These are phyloP conservation scores for Caenorhabditis doughertyi DNA, from an alignment of 2,888 invertebrate genomes.

Conservation along the genomic window DNA sequence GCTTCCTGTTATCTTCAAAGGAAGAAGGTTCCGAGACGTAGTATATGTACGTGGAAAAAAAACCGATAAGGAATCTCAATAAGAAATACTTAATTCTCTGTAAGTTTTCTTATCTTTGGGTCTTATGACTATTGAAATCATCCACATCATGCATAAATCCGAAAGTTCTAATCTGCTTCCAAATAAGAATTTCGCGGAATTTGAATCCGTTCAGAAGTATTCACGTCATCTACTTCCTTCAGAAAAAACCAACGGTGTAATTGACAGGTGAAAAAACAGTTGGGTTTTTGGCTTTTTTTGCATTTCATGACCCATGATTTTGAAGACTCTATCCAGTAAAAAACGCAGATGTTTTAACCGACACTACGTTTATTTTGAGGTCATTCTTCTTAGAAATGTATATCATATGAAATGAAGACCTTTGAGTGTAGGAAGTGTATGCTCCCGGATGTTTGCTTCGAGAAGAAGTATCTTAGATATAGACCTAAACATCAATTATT, in stretches of 20 bases:
- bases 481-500: conserved; percentile 33
- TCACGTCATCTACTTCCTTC: conserved; percentile 24
- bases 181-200: not conserved
- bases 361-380: too few species aligned
- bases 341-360: too few species aligned
- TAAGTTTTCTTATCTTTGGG: not conserved
- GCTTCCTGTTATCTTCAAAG: too few species aligned
- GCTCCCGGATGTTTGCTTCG: conserved; percentile 43
- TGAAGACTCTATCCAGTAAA: not conserved
- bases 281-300: not conserved
- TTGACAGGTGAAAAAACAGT: conserved; percentile 19
- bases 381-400: too few species aligned
- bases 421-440: conserved; percentile 1
- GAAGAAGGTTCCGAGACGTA: too few species aligned
- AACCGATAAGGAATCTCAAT: too few species aligned
- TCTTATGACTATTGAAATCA: too few species aligned
- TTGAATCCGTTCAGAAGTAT: not conserved
- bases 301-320: not conserved
- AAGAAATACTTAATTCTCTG: too few species aligned
- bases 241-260: conserved; percentile 1
- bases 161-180: not conserved
- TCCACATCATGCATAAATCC: too few species aligned
- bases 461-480: conserved; percentile 5
- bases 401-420: conserved; percentile 5
- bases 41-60: too few species aligned